Percentiles rank a stretch among this genome's conserved stretches.
Conservation (phyloP, 2,888 invertebrate species). For the Dasypogon diadema region DNA sequence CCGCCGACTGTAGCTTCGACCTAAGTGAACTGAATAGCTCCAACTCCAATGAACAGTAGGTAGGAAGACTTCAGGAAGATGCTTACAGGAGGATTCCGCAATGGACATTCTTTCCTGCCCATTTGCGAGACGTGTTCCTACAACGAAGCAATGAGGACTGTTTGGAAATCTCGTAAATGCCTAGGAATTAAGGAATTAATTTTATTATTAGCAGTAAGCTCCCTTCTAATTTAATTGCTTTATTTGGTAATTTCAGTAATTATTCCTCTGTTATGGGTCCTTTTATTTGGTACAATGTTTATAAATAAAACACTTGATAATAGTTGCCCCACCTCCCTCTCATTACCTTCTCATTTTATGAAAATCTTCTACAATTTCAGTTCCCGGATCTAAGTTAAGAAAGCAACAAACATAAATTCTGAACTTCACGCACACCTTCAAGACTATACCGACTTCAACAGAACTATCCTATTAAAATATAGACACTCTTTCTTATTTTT, state of each 20-base stretch:
- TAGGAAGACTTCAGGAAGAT: not conserved
- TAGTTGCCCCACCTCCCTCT: no score
- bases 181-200: slow-evolving; percentile 35
- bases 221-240: slow-evolving; percentile 24
- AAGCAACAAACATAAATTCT: no score
- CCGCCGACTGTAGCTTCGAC: slow-evolving; percentile 17
- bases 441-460: no score
- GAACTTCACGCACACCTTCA: no score
- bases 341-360: no score
- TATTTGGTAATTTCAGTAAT: slow-evolving; percentile 35
- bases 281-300: slow-evolving; percentile 20
- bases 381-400: no score
- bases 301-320: not conserved
- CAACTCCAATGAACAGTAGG: slow-evolving; percentile 19
- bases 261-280: not conserved
- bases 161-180: slow-evolving; percentile 28
- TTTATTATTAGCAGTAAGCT: slow-evolving; percentile 36
- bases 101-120: not conserved
- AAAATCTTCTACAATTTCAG: no score
- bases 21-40: slow-evolving; percentile 7
- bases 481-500: no score
- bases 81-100: not conserved
- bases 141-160: not conserved
- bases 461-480: no score
- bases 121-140: not conserved